Evolutionary conservation across 1,140 invertebrate species (phyloP), one percentile per base, ranked within the genome.

Genomic region (Drosophila varians): DNA sequence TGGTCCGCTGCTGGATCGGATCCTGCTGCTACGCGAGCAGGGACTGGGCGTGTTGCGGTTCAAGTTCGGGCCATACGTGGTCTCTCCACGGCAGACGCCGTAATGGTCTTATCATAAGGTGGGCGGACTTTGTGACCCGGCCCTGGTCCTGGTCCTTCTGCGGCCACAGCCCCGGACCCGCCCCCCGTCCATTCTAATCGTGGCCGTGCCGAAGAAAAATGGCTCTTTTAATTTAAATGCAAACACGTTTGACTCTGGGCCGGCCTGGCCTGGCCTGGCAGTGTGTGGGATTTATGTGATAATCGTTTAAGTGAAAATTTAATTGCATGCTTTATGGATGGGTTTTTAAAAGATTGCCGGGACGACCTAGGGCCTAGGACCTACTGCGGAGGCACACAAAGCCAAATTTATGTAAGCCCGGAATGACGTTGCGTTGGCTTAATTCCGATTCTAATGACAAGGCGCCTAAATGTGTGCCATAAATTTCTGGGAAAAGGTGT

Each of bases 281-380:
- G 56, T 48, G 54, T 72, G 68, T 34, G 56, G 69, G 88, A 90
- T 90, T 90, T 90, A 90, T 90, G 84, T 87, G 89, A 90, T 90
- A 90, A 90, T 90, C 89, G 86, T 83, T 90, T 90, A 90, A 90
- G 89, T 90, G 89, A 90, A 90, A 90, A 90, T 90, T 90, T 90
- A 90, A 90, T 90, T 90, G 89, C 89, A 83, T 89, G 83, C 84
- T 90, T 90, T 90, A 90, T 90, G 89, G 74, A 90, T 90, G 89
- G 83, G 78, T 77, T 75, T 87, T 80, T 71, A 69, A 69, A 70
- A 84, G 75, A 86, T 84, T 69, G 77, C 71, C 54, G 38, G 47
- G 46, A 21, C 21, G 21, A 4, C 4, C 2, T 21, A 21, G 21
- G 21, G 77, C 73, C 77, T 74, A 70, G 70, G 70, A 26, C 43